Conservation (phyloP, 2,888 invertebrate species). For the Pyrrhosoma nymphula region DNA sequence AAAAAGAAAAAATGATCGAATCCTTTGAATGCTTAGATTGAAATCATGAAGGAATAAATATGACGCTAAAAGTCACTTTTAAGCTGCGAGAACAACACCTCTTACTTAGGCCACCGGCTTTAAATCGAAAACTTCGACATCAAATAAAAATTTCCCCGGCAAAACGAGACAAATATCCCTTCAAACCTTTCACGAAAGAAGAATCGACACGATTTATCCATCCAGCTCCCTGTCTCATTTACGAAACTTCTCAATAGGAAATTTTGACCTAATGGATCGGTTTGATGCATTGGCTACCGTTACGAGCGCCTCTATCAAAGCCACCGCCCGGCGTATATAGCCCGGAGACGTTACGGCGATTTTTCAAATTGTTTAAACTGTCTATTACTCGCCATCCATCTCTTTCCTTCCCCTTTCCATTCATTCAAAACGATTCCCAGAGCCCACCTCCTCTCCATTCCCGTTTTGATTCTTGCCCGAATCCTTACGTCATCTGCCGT, state of each 20-base stretch:
- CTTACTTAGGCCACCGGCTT: not conserved
- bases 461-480: constrained; percentile 3
- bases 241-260: constrained; percentile 37
- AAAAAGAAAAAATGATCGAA: too few species aligned
- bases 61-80: not conserved
- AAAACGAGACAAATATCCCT: constrained; percentile 26
- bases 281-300: constrained; percentile 33
- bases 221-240: not conserved
- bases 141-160: not conserved
- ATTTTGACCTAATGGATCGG: constrained; percentile 51
- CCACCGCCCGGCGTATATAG: not conserved
- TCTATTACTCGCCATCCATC: constrained; percentile 47
- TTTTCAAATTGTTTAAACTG: constrained; percentile 66
- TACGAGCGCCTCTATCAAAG: constrained; percentile 32
- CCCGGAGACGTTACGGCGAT: constrained; percentile 18
- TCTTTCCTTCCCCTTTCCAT: constrained; percentile 8
- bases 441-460: not conserved
- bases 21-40: too few species aligned
- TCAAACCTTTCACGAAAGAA: constrained; percentile 28
- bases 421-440: not conserved
- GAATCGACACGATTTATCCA: not conserved
- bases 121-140: not conserved
- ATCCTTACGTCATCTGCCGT: constrained; percentile 32
- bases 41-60: too few species aligned
- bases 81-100: not conserved